Evolutionary conservation across 2,797 vertebrate genomes (phyloP).

Genomic region (Morelia viridis): DNA sequence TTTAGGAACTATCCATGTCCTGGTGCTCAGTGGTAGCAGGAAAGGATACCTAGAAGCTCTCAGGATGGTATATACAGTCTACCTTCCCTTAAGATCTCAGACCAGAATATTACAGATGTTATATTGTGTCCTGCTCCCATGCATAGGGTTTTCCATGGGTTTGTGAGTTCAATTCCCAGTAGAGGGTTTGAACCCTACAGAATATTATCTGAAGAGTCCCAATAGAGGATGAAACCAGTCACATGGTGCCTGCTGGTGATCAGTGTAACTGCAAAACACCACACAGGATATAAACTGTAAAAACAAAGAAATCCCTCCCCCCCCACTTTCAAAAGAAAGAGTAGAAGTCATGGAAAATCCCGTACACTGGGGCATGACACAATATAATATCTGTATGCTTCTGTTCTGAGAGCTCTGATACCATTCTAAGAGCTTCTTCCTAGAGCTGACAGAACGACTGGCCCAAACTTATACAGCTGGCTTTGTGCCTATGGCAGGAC

Average conservation of each 20-base stretch:
- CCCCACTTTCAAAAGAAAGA: not conserved
- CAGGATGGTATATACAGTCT: not conserved
- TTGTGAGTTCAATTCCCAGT: not conserved
- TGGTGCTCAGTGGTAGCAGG: not conserved
- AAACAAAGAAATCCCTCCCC: not conserved
- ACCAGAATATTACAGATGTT: not conserved
- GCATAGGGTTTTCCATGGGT: not conserved
- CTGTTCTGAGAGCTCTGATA: not conserved
- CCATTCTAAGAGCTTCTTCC: not conserved
- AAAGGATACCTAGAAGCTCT: not conserved
- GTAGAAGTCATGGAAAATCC: not conserved
- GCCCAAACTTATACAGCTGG: not conserved
- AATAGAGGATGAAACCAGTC: not conserved
- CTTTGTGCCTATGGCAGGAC: not conserved
- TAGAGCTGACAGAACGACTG: not conserved
- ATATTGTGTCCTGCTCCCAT: not conserved
- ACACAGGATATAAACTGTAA: not conserved
- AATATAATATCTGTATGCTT: not conserved
- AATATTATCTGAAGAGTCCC: not conserved
- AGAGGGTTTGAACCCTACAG: not conserved
- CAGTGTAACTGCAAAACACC: not conserved
- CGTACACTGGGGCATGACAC: not conserved
- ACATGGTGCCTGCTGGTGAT: not conserved
- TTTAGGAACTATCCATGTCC: not conserved
- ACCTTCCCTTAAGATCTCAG: not conserved